These are phyloP conservation scores for Philaenus spumarius DNA, from an alignment of 1,140 invertebrate genomes.

Conservation along the genomic window DNA sequence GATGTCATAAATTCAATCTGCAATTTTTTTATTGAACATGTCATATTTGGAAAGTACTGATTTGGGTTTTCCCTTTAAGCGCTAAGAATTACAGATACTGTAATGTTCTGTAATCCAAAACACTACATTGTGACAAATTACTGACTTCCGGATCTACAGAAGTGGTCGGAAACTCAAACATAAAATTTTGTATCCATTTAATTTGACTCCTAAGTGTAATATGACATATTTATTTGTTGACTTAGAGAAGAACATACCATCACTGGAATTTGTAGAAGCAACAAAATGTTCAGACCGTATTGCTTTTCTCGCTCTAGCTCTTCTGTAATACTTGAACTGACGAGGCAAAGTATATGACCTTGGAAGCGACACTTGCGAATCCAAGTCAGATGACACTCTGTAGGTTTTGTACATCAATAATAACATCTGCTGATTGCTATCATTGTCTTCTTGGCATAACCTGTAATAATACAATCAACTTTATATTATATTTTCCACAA, in stretches of 20 bases:
- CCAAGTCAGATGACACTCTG: constrained; percentile 59
- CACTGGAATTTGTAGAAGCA: constrained; percentile 76
- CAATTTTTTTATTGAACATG: too few relatives aligned
- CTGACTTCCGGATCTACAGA: not conserved
- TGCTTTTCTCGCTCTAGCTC: constrained; percentile 46
- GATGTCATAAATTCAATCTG: too few relatives aligned
- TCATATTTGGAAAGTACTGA: too few relatives aligned
- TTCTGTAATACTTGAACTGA: constrained; percentile 74
- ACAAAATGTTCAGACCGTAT: constrained; percentile 55
- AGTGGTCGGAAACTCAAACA: not conserved
- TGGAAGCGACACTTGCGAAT: constrained; percentile 69
- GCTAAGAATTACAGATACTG: too few relatives aligned
- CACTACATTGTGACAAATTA: not conserved
- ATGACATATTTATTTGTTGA: not conserved
- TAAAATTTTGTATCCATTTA: not conserved
- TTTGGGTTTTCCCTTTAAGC: too few relatives aligned
- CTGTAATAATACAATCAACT: not conserved
- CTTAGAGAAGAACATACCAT: constrained; percentile 47
- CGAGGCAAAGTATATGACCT: constrained; percentile 76
- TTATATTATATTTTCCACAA: too few relatives aligned
- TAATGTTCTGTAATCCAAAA: too few relatives aligned
- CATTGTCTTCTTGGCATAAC: constrained; percentile 16
- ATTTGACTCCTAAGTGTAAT: not conserved
- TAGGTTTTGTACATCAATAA: constrained; percentile 45
- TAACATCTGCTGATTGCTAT: constrained; percentile 26